Base-by-base conservation (phyloP, 2,797 vertebrate species). In the Stomatorhinus walkeri region DNA sequence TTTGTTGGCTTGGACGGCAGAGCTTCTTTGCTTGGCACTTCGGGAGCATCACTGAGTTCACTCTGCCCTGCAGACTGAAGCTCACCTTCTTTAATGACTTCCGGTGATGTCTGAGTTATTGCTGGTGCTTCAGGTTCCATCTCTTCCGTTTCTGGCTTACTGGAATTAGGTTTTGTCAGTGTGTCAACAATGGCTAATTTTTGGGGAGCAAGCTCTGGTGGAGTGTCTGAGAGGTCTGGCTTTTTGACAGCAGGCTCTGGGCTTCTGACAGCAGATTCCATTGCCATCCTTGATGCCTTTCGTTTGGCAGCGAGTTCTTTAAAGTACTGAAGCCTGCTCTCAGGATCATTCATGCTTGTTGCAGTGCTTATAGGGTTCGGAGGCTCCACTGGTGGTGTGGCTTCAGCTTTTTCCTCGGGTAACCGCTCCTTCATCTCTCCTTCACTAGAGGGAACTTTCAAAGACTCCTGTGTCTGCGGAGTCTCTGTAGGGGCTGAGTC, bases 291-390 rank as follows among this genome's bases (percentile, higher is more conserved):
- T 56, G 93, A 91, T 2, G 91, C 92, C 87, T 95, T 96, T 92
- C 94, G 94, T 90, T 95, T 96, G 0, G 92, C 93, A 49, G 93
- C 92, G 48, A 95, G 90, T 5, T 96, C 95, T 92, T 96, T 94
- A 88, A 96, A 96, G 91, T 96, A 96, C 90, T 95, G 93, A 51
- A 96, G 92, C 87, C 95, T 93, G 91, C 89, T 95, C 51, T 93
- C 94, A 1, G 95, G 94, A 90, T 96, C 95, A 90, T 94, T 95
- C 92, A 95, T 93, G 89, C 95, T 96, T 52, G 92, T 19, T 48
- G 87, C 88, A n/a, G 88, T 36, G n/a, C 24, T 61, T 87, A 68
- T 90, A 90, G 84, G 12, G 48, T 48, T 88, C 40, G 72, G 24
- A 88, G 59, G 22, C 54, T 90, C 64, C 49, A 48, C 89, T 90